phyloP scores from a whole-genome alignment of 2,888 invertebrate species.

The Cosmopolites sordidus region DNA sequence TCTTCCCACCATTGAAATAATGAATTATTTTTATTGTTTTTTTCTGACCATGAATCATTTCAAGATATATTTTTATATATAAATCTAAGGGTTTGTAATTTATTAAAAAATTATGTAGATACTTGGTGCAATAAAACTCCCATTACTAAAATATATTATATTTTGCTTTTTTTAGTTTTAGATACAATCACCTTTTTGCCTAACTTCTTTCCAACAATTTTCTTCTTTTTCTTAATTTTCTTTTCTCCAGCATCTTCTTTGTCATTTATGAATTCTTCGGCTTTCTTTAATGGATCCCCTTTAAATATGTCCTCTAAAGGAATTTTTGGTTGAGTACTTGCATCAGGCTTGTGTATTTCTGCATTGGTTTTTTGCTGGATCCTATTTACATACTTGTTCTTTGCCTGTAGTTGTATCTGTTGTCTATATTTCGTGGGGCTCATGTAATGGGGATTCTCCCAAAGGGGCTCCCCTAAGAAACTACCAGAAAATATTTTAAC shows the following conservation, averaged over 20 bases:
- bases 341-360: slow-evolving; percentile 67
- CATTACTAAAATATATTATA: too few relatives aligned
- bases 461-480: slow-evolving; percentile 86
- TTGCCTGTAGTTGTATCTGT: slow-evolving; percentile 44
- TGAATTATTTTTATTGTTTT: too few relatives aligned
- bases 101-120: too few relatives aligned
- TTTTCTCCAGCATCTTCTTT: neutral
- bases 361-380: slow-evolving; percentile 75
- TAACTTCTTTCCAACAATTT: neutral
- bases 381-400: slow-evolving; percentile 66
- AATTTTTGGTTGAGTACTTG: slow-evolving; percentile 67
- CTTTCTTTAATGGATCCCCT: slow-evolving; percentile 60
- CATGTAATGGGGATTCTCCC: slow-evolving; percentile 89
- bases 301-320: slow-evolving; percentile 70
- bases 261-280: slow-evolving; percentile 39
- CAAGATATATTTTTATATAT: too few relatives aligned
- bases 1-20: too few relatives aligned
- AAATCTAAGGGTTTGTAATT: too few relatives aligned
- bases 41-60: too few relatives aligned
- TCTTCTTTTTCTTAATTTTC: neutral
- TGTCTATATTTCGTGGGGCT: slow-evolving; percentile 84
- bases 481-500: slow-evolving; percentile 94
- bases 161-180: too few relatives aligned
- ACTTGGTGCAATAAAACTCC: too few relatives aligned
- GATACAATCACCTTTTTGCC: too few relatives aligned